Conservation (phyloP, 2,797 vertebrate genomes). For the Remorina albescens region DNA sequence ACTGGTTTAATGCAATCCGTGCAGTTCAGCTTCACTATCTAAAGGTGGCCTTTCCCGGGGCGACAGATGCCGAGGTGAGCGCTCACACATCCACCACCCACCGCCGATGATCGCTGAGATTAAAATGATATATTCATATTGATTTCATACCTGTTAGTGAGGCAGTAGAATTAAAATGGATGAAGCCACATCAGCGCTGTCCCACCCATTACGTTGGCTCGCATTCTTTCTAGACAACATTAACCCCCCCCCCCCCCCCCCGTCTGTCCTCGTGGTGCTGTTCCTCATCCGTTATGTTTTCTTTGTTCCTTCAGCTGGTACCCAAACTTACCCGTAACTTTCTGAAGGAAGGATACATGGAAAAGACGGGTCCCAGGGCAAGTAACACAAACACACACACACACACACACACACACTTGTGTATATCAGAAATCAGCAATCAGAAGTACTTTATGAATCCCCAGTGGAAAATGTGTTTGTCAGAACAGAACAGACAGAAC, state of each 20-base stretch:
- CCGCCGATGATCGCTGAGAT: not conserved
- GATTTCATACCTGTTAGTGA: not conserved
- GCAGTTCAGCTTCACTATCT: conserved; percentile 91
- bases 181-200: not conserved
- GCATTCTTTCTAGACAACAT: not conserved
- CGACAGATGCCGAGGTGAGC: conserved; percentile 88
- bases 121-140: not conserved
- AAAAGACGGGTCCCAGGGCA: conserved; percentile 92
- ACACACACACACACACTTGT: not conserved
- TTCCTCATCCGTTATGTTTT: not conserved
- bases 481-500: too few species aligned
- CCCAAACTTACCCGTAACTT: conserved; percentile 90
- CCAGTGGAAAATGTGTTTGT: too few species aligned
- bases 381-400: conserved; percentile 45
- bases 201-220: not conserved
- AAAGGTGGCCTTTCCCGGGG: conserved; percentile 92
- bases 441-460: too few species aligned
- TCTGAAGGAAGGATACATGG: conserved; percentile 94
- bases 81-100: conserved; percentile 14
- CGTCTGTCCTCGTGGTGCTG: not conserved
- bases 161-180: not conserved
- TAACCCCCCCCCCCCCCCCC: too few species aligned
- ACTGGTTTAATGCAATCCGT: conserved; percentile 93
- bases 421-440: too few species aligned
- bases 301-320: conserved; percentile 82